These are phyloP conservation scores for Otus scops DNA, from an alignment of 2,797 vertebrate species.

Conservation along the genomic window DNA sequence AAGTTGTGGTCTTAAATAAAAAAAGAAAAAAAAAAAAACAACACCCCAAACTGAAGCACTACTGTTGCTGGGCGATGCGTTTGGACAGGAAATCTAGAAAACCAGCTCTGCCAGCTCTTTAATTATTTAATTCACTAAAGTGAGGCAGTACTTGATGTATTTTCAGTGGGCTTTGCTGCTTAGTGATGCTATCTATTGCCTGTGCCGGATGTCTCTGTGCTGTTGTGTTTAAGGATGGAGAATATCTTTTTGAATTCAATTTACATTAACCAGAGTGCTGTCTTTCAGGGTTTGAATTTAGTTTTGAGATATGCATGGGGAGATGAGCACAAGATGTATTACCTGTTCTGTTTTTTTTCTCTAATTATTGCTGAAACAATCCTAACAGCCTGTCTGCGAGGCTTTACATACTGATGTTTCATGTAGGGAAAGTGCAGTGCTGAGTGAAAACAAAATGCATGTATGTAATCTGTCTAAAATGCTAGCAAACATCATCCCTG, in stretches of 20 bases:
- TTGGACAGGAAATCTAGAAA: background rate
- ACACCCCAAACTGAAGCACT: background rate
- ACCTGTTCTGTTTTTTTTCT: background rate
- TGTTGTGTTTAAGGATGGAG: slow-evolving; percentile 3
- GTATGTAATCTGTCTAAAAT: background rate
- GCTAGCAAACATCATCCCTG: background rate
- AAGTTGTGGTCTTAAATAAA: slow-evolving; percentile 9
- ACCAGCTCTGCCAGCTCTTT: slow-evolving; percentile 15
- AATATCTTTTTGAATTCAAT: background rate
- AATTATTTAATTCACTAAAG: slow-evolving; percentile 55
- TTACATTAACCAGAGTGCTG: background rate
- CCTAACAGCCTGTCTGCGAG: background rate
- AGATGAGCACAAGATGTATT: background rate
- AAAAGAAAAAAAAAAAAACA: too few species aligned
- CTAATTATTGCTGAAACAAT: background rate
- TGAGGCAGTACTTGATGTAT: slow-evolving; percentile 33
- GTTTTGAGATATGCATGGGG: background rate
- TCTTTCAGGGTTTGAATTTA: background rate
- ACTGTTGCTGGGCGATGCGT: background rate
- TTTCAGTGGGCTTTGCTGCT: slow-evolving; percentile 41
- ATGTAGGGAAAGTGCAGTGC: background rate
- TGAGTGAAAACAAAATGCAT: background rate
- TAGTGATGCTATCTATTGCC: background rate
- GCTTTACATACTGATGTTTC: background rate
- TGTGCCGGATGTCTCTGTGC: background rate